phyloP scores from a whole-genome alignment of 2,888 invertebrate species.

The Mellilla xanthometata region DNA sequence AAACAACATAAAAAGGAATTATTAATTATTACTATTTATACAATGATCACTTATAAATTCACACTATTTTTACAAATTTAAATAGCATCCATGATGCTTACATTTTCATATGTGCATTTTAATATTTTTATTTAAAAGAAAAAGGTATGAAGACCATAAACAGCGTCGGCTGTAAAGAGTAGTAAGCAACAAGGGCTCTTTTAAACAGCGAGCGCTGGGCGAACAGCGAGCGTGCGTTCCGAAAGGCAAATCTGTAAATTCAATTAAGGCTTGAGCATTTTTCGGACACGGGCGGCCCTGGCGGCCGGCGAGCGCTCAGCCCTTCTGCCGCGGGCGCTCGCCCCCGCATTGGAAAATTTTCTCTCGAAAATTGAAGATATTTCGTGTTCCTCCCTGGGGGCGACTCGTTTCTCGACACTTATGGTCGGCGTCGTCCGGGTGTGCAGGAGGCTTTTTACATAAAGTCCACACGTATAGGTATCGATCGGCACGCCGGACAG shows the following conservation, averaged over 20 bases:
- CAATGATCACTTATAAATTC: too few relatives aligned
- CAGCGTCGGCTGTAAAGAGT: constrained; percentile 48
- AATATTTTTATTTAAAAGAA: constrained; percentile 43
- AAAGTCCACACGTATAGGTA: constrained; percentile 82
- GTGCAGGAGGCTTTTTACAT: constrained; percentile 82
- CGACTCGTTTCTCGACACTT: constrained; percentile 81
- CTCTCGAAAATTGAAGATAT: constrained; percentile 83
- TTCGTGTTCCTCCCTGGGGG: constrained; percentile 79
- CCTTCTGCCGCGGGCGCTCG: constrained; percentile 76
- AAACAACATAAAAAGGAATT: too few relatives aligned
- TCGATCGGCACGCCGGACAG: constrained; percentile 80
- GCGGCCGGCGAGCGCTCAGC: constrained; percentile 60
- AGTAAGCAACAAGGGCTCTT: constrained; percentile 65
- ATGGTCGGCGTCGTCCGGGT: constrained; percentile 79
- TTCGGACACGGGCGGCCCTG: constrained; percentile 74
- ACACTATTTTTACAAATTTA: too few relatives aligned
- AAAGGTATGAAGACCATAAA: constrained; percentile 48
- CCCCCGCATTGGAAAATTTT: constrained; percentile 81
- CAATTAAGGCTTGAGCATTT: constrained; percentile 79
- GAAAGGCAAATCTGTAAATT: constrained; percentile 80
- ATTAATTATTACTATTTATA: too few relatives aligned
- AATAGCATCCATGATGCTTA: too few relatives aligned
- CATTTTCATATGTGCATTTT: constrained; percentile 14
- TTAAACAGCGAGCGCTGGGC: constrained; percentile 44
- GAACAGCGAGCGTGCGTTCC: constrained; percentile 60